phyloP scores from a whole-genome alignment of 1,140 invertebrate genomes.

The Pseudobourletiella spinata region DNA sequence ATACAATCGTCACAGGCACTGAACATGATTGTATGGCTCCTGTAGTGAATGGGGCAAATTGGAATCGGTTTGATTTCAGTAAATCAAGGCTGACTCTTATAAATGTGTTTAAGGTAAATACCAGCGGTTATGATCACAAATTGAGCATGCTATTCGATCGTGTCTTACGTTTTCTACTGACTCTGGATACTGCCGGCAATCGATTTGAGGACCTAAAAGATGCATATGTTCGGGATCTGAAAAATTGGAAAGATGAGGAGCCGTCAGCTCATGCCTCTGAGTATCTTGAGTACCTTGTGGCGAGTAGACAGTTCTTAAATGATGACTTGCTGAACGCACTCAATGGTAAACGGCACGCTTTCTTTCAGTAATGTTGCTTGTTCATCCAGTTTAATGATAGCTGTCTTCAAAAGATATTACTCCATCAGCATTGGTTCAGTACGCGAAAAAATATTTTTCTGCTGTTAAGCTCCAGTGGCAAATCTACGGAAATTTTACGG shows the following conservation, averaged over 20 bases:
- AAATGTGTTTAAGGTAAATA: conserved; percentile 50
- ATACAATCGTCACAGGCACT: no score
- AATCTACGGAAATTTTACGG: neutral
- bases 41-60: no score
- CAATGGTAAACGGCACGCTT: no score
- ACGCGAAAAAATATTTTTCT: no score
- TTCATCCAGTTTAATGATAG: no score
- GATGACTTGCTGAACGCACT: no score
- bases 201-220: conserved; percentile 86
- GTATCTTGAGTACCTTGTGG: conserved; percentile 69
- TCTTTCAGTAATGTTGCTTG: no score
- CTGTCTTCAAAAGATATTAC: no score
- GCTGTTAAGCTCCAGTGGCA: neutral
- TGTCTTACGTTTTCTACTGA: conserved; percentile 71
- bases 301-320: no score
- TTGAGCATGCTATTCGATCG: conserved; percentile 74
- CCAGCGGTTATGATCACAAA: conserved; percentile 86
- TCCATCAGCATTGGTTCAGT: no score
- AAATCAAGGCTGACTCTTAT: neutral
- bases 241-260: conserved; percentile 76
- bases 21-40: no score
- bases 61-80: no score
- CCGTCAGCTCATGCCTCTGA: conserved; percentile 86
- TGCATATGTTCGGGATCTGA: conserved; percentile 56
- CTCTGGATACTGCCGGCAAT: conserved; percentile 70